A percentile compares a stretch with the other conserved stretches of the same genome.
Evolutionary conservation across 2,113 vertebrate genomes (phyloP).

Genomic region (Cebus imitator): DNA sequence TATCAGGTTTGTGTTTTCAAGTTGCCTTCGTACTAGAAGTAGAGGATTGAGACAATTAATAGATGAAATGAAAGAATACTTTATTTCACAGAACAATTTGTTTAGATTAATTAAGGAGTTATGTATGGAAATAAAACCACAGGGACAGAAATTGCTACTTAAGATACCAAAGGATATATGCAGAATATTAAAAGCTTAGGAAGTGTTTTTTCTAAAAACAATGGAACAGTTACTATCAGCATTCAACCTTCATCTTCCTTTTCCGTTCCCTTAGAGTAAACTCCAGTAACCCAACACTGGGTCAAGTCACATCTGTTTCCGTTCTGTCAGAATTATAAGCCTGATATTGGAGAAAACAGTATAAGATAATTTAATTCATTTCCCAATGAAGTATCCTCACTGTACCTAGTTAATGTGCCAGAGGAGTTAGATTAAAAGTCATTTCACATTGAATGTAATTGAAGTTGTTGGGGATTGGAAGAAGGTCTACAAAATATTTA

Average conservation of each 20-base stretch:
- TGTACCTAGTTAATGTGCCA: background rate
- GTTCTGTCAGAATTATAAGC: background rate
- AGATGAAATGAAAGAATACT: constrained; percentile 14
- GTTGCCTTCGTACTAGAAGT: background rate
- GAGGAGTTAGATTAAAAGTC: constrained; percentile 50
- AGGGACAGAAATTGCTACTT: background rate
- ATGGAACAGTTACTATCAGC: constrained; percentile 42
- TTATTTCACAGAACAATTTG: constrained; percentile 36
- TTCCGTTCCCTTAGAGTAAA: constrained; percentile 58
- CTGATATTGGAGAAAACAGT: background rate
- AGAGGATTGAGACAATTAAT: background rate
- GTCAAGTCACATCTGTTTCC: constrained; percentile 76
- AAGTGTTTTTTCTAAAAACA: constrained; percentile 52
- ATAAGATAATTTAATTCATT: constrained; percentile 40
- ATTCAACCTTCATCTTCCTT: constrained; percentile 61
- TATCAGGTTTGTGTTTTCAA: constrained; percentile 33
- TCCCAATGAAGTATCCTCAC: constrained; percentile 1
- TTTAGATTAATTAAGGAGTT: constrained; percentile 45
- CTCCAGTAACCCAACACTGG: constrained; percentile 31
- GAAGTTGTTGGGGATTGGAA: background rate
- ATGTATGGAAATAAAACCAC: background rate
- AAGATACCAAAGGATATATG: background rate
- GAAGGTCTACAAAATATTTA: background rate
- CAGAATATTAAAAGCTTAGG: constrained; percentile 21
- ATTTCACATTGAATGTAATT: background rate